Base-by-base conservation (phyloP, 1,140 invertebrate species). In the Cyrtorhinus lividipennis region DNA sequence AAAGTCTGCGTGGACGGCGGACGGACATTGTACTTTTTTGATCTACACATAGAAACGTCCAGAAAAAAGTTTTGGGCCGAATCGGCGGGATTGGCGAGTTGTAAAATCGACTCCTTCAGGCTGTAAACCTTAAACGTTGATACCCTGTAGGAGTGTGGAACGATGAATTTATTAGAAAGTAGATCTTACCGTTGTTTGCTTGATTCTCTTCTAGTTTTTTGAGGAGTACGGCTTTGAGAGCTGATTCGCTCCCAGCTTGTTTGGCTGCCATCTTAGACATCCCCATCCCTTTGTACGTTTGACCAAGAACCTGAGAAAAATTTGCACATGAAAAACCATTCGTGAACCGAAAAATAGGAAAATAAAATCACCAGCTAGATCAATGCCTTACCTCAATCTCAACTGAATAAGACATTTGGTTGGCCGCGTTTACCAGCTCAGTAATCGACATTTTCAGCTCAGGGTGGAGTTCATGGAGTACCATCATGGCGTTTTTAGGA, bases 401-500 rank as follows among this genome's bases (percentile, higher is more conserved):
- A n/a, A 66, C 65, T 1, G 61, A 48, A 27, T 62, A 81, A n/a
- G 72, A 67, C 0, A 77, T 77, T 2, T 74, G 74, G 66, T 79
- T 77, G 1, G 76, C 70, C 2, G 78, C 76, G 1, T 77, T 78
- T 2, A 71, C 69, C 66, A 76, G 74, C 23, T 73, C 72, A 38
- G 75, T 69, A 22, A 73, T 69, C 64, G 63, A 69, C 66, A 77
- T 80, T 62, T 64, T 74, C 68, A 23, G 78, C 68, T 38, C 79
- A 22, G 77, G 77, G 67, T 85, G 82, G 66, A 91, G 80, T 75
- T 92, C 89, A 73, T 92, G 89, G 12, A 92, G 77, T 62, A 88
- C 85, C 84, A 90, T 90, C 25, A 91, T 78, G 2, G 89, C 87
- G 71, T 90, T 92, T 72, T 91, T 92, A 10, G 87, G 86, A 46